Evolutionary conservation across 2,797 vertebrate genomes (phyloP).

Genomic region (Falco novaeseelandiae): DNA sequence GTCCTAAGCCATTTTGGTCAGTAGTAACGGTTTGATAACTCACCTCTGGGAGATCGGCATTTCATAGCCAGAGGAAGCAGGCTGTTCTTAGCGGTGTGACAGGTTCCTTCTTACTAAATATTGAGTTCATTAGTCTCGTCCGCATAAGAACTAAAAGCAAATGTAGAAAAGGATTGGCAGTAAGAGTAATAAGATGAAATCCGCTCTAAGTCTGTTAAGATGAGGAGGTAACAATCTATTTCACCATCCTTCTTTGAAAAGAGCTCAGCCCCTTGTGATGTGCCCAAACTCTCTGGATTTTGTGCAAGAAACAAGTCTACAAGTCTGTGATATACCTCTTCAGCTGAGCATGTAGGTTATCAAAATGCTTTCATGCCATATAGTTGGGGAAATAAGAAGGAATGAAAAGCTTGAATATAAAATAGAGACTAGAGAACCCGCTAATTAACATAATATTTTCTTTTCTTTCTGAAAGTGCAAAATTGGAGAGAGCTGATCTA

Average conservation of each 20-base stretch:
- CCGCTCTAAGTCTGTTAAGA: background rate
- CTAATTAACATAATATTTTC: slow-evolving; percentile 37
- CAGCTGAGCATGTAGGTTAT: slow-evolving; percentile 8
- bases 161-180: background rate
- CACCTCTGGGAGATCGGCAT: background rate
- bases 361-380: background rate
- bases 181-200: background rate
- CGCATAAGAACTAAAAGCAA: slow-evolving; percentile 14
- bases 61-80: background rate
- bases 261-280: background rate
- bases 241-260: background rate
- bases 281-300: background rate
- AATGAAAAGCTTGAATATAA: slow-evolving; percentile 10
- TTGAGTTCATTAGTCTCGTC: background rate
- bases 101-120: background rate
- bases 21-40: background rate
- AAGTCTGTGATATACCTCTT: background rate
- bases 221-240: background rate
- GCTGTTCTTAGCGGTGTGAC: background rate
- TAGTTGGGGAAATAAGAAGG: background rate
- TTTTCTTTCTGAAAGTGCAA: slow-evolving; percentile 29
- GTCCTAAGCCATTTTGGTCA: background rate
- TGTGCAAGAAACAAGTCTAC: background rate
- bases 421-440: background rate
- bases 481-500: slow-evolving; percentile 49